Percentiles rank a stretch among this genome's conserved stretches.
These are phyloP conservation scores for Oryzias woworae DNA, from an alignment of 2,113 vertebrate species.

Conservation along the genomic window DNA sequence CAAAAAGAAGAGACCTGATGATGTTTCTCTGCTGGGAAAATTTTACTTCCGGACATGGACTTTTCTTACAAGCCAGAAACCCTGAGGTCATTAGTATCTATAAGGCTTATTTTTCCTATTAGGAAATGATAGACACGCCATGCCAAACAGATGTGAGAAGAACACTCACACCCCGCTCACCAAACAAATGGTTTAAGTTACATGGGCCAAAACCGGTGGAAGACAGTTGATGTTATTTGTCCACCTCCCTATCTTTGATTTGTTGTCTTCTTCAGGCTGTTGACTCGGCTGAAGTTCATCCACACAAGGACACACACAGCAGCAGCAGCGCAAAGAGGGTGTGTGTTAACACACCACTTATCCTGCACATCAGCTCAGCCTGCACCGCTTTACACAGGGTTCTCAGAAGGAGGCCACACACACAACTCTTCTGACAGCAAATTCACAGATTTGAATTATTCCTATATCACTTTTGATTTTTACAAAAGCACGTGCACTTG, in stretches of 20 bases:
- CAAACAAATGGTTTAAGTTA: constrained; percentile 67
- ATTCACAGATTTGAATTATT: constrained; percentile 66
- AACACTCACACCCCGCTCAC: constrained; percentile 50
- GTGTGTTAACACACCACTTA: constrained; percentile 76
- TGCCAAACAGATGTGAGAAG: constrained; percentile 70
- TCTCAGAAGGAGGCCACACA: constrained; percentile 67
- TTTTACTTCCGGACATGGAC: constrained; percentile 45
- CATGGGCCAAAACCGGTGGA: constrained; percentile 50
- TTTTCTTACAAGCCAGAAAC: constrained; percentile 46
- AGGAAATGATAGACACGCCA: constrained; percentile 53
- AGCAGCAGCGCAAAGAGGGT: constrained; percentile 27
- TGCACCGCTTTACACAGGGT: constrained; percentile 53
- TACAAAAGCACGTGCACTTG: constrained; percentile 20
- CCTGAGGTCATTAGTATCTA: constrained; percentile 54
- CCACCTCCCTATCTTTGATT: constrained; percentile 54
- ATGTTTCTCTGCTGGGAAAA: constrained; percentile 41
- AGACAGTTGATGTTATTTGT: constrained; percentile 64
- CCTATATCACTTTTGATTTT: constrained; percentile 46
- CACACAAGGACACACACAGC: constrained; percentile 13
- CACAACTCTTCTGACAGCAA: constrained; percentile 60
- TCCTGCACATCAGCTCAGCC: constrained; percentile 57
- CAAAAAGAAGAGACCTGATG: constrained; percentile 19
- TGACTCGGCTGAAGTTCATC: constrained; percentile 13
- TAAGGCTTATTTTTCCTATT: constrained; percentile 57
- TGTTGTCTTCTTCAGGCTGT: constrained; percentile 34